These are phyloP conservation scores for Agapornis canus DNA, from an alignment of 2,797 vertebrate genomes.

Conservation along the genomic window DNA sequence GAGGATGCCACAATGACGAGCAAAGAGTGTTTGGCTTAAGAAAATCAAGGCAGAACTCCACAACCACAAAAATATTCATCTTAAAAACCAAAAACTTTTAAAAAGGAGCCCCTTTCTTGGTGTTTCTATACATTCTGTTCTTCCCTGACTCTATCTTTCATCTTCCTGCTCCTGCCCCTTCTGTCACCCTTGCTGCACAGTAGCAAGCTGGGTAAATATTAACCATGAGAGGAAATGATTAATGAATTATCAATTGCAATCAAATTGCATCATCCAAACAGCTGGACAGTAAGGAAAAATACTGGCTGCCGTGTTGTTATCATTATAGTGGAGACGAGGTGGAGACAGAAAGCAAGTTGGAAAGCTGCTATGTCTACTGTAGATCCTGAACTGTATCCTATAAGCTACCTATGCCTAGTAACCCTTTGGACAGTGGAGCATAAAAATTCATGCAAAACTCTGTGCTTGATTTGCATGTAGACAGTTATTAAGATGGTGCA, in stretches of 20 bases:
- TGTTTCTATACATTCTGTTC: not conserved
- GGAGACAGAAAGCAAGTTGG: not conserved
- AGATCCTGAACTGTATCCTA: not conserved
- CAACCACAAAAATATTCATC: fast-evolving
- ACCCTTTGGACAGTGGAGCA: not conserved
- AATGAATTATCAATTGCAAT: constrained; percentile 48
- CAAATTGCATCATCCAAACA: constrained; percentile 39
- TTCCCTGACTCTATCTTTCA: not conserved
- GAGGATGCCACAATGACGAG: not conserved
- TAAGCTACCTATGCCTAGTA: fast-evolving
- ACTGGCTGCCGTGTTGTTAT: constrained; percentile 1
- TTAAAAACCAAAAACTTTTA: not conserved
- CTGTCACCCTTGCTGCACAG: constrained; percentile 10
- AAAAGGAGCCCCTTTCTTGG: not conserved
- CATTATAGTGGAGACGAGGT: not conserved
- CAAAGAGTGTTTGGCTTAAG: not conserved
- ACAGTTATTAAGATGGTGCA: not conserved
- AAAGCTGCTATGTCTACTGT: not conserved
- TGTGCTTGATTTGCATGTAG: not conserved
- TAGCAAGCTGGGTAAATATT: constrained; percentile 64
- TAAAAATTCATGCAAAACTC: not conserved
- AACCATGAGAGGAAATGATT: constrained; percentile 62
- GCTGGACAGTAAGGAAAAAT: not conserved
- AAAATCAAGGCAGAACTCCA: not conserved
- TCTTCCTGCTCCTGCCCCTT: not conserved